A percentile compares a stretch with the other conserved stretches of the same genome.
These are phyloP conservation scores for Andinoacara biseriatus DNA, from an alignment of 2,113 vertebrate genomes.

Conservation along the genomic window DNA sequence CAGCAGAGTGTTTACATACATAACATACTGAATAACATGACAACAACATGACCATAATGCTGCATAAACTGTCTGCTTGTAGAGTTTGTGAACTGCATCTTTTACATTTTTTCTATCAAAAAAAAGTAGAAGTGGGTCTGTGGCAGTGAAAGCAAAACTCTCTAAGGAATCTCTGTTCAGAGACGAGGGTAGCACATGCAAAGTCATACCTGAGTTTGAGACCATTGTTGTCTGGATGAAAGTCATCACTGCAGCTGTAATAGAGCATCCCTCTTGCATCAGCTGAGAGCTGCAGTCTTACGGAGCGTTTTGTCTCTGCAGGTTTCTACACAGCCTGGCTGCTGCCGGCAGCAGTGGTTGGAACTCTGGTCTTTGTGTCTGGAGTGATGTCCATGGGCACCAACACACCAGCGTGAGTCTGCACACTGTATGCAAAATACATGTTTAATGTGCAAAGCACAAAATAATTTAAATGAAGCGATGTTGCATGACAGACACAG, in stretches of 20 bases:
- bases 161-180: not conserved
- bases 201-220: not conserved
- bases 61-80: not conserved
- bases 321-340: constrained; percentile 86
- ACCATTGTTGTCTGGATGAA: not conserved
- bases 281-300: constrained; percentile 36
- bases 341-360: constrained; percentile 81
- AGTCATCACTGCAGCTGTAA: constrained; percentile 18
- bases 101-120: not conserved
- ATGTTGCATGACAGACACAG: not conserved
- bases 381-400: constrained; percentile 79
- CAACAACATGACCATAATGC: too few species aligned
- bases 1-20: not conserved
- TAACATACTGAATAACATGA: not conserved
- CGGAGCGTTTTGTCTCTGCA: constrained; percentile 56
- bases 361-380: constrained; percentile 82
- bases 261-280: not conserved
- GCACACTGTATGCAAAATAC: not conserved
- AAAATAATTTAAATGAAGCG: not conserved
- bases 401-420: constrained; percentile 82
- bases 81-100: not conserved
- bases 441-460: too few species aligned
- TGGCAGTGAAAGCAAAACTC: not conserved
- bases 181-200: not conserved
- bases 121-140: not conserved